Base-by-base conservation (phyloP, 1,140 invertebrate species). In the Pinna nobilis region DNA sequence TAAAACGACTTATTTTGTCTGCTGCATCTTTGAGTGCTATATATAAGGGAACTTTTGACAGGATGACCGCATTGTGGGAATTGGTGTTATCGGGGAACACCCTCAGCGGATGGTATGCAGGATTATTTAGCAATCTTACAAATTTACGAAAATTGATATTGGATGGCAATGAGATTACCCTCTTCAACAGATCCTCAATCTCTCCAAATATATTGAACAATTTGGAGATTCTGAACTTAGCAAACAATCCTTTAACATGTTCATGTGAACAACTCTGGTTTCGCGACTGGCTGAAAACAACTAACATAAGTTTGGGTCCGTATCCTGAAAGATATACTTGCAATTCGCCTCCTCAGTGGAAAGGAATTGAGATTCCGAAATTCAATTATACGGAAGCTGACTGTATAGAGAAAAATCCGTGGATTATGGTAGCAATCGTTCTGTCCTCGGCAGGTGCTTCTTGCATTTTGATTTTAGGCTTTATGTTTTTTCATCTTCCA, bases 261-360 rank as follows among this genome's bases (percentile, higher is more conserved):
- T 49, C 53, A 5, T 70, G 67, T 37, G 57, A 70, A 25, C 25
- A 44, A 49, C 47, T 53, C 23, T 60, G 67, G 55, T 70, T 70
- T 50, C 7, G 37, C 1, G 32, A 70, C 25, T 32, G 28, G 23
- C 18, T 59, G 25, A 18, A 25, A 28, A 13, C 49, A 5, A 60
- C 28, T 3, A 70, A 60, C 51, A 20, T 50, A 1, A 60, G 30
- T 1, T 15, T 28, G 37, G 47, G 50, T 18, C 28, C 49, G 4
- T 70, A 37, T 20, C 67, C 53, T 6, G 23, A 60, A 13, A 23
- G n/a, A 9, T 70, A 60, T 30, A 25, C 55, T 6, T 70, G 67
- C 37, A 11, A 60, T 6, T 59, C 55, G 18, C 67, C 67, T 18
- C n/a, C 23, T 2, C 15, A 33, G 0, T n/a, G 47, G 39, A 32